These are phyloP conservation scores for Sebastes oblongus DNA, from an alignment of 2,797 vertebrate species.

Conservation along the genomic window DNA sequence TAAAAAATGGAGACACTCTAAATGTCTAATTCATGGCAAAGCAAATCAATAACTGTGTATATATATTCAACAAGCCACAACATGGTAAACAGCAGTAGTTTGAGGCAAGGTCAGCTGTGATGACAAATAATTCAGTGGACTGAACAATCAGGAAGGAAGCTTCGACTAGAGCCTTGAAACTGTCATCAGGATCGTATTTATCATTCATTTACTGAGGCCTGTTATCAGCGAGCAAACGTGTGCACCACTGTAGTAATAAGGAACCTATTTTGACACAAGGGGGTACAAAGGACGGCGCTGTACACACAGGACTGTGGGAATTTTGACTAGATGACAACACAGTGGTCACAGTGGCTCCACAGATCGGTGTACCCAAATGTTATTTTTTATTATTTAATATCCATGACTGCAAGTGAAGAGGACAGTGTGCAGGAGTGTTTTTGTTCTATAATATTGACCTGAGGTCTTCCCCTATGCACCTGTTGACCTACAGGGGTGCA, in stretches of 20 bases:
- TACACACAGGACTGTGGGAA: fast-evolving
- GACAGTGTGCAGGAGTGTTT: too few species aligned
- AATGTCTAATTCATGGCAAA: conserved; percentile 9
- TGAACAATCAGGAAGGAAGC: background rate
- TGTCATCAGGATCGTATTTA: background rate
- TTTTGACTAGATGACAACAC: too few species aligned
- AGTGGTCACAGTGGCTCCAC: too few species aligned
- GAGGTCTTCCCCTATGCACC: too few species aligned
- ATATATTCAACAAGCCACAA: background rate
- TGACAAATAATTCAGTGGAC: conserved; percentile 19
- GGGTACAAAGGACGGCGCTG: fast-evolving
- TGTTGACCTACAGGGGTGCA: too few species aligned
- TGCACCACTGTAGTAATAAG: background rate
- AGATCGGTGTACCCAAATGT: too few species aligned
- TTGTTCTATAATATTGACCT: too few species aligned
- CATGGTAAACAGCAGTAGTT: conserved; percentile 7
- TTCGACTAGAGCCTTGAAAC: background rate
- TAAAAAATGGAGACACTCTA: background rate
- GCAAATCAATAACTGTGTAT: conserved; percentile 4
- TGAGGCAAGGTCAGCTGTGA: conserved; percentile 20
- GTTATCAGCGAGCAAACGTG: background rate
- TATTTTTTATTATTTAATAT: too few species aligned
- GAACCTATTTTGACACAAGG: too few species aligned
- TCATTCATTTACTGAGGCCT: background rate
- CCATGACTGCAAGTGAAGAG: too few species aligned